Evolutionary conservation across 2,113 vertebrate genomes (phyloP).

Genomic region (Brachypteracias leptosomus): DNA sequence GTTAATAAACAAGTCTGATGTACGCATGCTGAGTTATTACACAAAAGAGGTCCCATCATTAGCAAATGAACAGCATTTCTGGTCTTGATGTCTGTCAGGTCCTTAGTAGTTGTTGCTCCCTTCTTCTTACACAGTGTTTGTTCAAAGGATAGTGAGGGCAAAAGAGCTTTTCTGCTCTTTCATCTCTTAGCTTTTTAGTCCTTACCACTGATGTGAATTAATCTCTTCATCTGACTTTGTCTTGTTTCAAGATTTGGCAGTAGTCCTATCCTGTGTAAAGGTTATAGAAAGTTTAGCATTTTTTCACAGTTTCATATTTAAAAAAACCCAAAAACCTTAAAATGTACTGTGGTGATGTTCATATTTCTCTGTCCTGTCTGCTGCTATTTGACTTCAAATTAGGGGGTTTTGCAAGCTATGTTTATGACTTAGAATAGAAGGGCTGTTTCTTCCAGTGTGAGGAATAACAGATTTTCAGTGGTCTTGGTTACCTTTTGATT

Average conservation of each 20-base stretch:
- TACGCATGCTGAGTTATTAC: not conserved
- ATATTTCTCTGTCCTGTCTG: not conserved
- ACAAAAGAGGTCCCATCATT: not conserved
- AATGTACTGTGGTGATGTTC: not conserved
- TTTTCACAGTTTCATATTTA: not conserved
- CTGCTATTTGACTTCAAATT: not conserved
- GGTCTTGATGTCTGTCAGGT: not conserved
- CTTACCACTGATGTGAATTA: not conserved
- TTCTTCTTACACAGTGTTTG: not conserved
- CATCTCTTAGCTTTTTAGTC: slow-evolving; percentile 9
- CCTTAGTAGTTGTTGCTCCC: not conserved
- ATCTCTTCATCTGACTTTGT: not conserved
- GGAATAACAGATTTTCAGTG: not conserved
- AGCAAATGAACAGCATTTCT: not conserved
- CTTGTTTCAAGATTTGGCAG: not conserved
- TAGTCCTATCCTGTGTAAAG: not conserved
- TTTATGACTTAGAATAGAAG: not conserved
- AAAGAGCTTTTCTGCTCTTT: slow-evolving; percentile 25
- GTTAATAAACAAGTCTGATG: not conserved
- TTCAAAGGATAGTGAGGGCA: not conserved
- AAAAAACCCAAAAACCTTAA: not conserved
- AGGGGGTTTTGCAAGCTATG: not conserved
- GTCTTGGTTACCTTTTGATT: not conserved
- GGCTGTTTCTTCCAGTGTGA: not conserved
- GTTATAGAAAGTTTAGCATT: not conserved